Evolutionary conservation across 2,113 vertebrate genomes (phyloP).

Genomic region (Pseudorhombus dupliciocellatus): DNA sequence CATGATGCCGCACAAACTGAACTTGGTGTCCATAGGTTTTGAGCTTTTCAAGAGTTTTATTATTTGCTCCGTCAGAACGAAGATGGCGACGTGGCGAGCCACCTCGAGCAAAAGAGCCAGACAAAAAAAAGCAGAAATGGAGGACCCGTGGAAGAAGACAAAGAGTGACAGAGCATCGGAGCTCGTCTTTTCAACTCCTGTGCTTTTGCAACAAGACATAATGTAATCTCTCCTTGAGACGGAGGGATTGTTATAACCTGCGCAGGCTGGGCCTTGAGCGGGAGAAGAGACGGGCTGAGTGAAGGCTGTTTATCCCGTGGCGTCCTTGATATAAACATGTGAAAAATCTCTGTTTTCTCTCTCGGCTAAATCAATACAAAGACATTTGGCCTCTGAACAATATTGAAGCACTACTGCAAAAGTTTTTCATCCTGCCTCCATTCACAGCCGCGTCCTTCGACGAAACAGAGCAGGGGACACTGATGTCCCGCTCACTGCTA

Average conservation of each 20-base stretch:
- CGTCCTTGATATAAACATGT: slow-evolving; percentile 81
- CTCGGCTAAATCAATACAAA: slow-evolving; percentile 77
- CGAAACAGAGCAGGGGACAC: slow-evolving; percentile 27
- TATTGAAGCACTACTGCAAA: slow-evolving; percentile 58
- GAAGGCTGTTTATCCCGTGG: slow-evolving; percentile 76
- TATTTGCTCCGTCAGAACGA: slow-evolving; percentile 3
- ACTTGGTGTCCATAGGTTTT: no score
- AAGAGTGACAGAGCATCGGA: slow-evolving; percentile 45
- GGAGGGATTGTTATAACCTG: slow-evolving; percentile 77
- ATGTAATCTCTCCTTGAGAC: slow-evolving; percentile 81
- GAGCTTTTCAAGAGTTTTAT: slow-evolving; percentile 1
- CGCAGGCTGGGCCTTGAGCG: slow-evolving; percentile 73
- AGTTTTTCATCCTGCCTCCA: slow-evolving; percentile 70
- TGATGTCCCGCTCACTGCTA: slow-evolving; percentile 47
- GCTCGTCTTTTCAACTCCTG: slow-evolving; percentile 63
- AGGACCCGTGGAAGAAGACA: slow-evolving; percentile 34
- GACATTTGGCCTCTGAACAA: slow-evolving; percentile 71
- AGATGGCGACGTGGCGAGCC: slow-evolving; percentile 13
- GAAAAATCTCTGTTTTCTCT: slow-evolving; percentile 75
- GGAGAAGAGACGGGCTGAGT: slow-evolving; percentile 71
- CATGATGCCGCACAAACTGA: no score
- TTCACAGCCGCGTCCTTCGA: slow-evolving; percentile 65
- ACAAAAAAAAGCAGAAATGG: slow-evolving; percentile 44
- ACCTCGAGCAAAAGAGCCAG: slow-evolving; percentile 37
- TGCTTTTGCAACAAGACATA: slow-evolving; percentile 79